These are phyloP conservation scores for Scytalopus superciliaris DNA, from an alignment of 2,113 vertebrate genomes.

Conservation along the genomic window DNA sequence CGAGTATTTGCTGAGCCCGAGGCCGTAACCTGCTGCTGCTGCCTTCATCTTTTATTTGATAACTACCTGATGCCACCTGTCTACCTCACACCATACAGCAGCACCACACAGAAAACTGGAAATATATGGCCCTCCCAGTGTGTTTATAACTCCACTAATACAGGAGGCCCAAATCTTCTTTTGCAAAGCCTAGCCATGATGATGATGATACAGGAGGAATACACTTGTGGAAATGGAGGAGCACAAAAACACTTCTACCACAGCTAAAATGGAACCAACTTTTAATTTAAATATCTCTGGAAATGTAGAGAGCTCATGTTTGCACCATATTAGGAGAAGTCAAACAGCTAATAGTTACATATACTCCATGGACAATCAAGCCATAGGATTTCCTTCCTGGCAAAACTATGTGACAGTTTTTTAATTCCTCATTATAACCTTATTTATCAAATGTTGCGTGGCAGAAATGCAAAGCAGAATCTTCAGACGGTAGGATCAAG, in stretches of 20 bases:
- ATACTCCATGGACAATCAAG: background rate
- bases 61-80: slow-evolving; percentile 51
- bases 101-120: background rate
- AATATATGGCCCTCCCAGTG: background rate
- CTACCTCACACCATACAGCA: slow-evolving; percentile 24
- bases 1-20: slow-evolving; percentile 55
- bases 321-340: background rate
- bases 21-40: slow-evolving; percentile 54
- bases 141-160: background rate
- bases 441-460: rapidly evolving
- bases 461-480: background rate
- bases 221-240: background rate
- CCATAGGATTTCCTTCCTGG: background rate
- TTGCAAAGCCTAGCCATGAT: too few species aligned
- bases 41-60: slow-evolving; percentile 62
- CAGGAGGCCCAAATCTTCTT: too few species aligned
- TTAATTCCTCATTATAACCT: background rate
- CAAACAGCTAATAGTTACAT: background rate
- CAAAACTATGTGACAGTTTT: background rate
- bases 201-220: background rate
- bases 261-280: background rate
- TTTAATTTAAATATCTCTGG: background rate
- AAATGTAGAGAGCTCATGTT: background rate
- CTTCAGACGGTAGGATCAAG: background rate
- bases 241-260: background rate